A percentile compares a stretch with the other conserved stretches of the same genome.
phyloP scores from a whole-genome alignment of 2,888 invertebrate species.

The Cerastis rubricosa region DNA sequence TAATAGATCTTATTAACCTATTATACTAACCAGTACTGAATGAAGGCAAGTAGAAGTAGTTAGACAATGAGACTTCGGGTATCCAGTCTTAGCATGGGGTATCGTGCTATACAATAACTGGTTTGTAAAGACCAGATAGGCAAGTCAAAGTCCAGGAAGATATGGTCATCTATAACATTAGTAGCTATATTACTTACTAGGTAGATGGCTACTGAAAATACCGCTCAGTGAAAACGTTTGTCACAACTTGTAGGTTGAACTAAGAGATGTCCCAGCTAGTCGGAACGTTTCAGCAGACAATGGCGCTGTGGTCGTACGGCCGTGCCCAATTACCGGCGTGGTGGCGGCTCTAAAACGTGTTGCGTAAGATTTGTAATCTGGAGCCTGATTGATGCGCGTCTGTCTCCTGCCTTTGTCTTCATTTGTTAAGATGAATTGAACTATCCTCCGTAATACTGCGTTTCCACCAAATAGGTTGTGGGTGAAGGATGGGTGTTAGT shows the following conservation, averaged over 20 bases:
- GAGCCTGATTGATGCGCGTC: constrained; percentile 47
- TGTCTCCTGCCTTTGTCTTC: constrained; percentile 23
- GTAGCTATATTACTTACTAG: not conserved
- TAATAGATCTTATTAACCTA: not conserved
- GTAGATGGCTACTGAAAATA: not conserved
- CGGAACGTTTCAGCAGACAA: constrained; percentile 44
- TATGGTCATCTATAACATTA: not conserved
- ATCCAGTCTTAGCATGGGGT: not conserved
- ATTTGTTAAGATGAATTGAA: constrained; percentile 5
- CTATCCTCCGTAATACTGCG: not conserved
- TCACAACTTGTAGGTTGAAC: not conserved
- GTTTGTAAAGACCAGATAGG: not conserved
- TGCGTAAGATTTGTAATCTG: constrained; percentile 50
- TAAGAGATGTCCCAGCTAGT: constrained; percentile 8
- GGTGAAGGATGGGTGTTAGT: not conserved
- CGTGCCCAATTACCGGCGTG: constrained; percentile 56
- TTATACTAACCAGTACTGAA: not conserved
- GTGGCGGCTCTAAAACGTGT: constrained; percentile 56
- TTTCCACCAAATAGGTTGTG: not conserved
- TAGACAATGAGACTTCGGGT: not conserved
- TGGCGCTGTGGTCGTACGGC: constrained; percentile 43
- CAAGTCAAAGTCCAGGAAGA: not conserved
- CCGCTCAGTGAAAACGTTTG: constrained; percentile 4
- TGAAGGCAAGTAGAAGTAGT: not conserved
- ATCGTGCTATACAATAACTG: not conserved